phyloP scores from a whole-genome alignment of 2,888 invertebrate species.

The Melipona beecheii region DNA sequence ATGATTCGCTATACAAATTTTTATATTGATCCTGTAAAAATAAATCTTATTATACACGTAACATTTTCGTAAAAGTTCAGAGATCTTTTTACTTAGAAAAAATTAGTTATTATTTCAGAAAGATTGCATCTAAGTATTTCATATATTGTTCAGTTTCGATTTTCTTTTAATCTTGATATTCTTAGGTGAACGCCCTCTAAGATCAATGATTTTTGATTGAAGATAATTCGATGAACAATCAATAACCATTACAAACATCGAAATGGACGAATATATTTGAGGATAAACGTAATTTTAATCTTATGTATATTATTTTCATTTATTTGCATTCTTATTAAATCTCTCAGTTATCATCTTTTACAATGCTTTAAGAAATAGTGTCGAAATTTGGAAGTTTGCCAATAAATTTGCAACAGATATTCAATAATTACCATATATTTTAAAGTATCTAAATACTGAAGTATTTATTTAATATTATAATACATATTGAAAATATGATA shows the following conservation, averaged over 20 bases:
- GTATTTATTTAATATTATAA: not conserved
- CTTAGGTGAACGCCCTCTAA: not conserved
- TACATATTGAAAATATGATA: not conserved
- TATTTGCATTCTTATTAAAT: not conserved
- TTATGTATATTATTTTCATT: not conserved
- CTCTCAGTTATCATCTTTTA: not conserved
- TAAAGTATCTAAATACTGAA: not conserved
- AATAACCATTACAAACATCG: conserved; percentile 1
- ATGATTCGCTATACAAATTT: not conserved
- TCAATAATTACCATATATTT: not conserved
- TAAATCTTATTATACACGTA: not conserved
- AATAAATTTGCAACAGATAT: not conserved
- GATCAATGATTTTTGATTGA: conserved; percentile 2
- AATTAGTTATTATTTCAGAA: not conserved
- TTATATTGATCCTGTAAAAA: not conserved
- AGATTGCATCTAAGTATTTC: not conserved
- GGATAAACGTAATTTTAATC: not conserved
- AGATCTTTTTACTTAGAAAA: not conserved
- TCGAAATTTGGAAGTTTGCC: no score
- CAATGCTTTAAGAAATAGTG: no score
- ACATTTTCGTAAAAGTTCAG: not conserved
- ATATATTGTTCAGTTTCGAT: not conserved
- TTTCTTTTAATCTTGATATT: not conserved
- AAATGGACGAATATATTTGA: not conserved
- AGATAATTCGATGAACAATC: conserved; percentile 5